A percentile compares a stretch with the other conserved stretches of the same genome.
These are phyloP conservation scores for Cynopterus brachyotis DNA, from an alignment of 2,113 vertebrate genomes.

Conservation along the genomic window DNA sequence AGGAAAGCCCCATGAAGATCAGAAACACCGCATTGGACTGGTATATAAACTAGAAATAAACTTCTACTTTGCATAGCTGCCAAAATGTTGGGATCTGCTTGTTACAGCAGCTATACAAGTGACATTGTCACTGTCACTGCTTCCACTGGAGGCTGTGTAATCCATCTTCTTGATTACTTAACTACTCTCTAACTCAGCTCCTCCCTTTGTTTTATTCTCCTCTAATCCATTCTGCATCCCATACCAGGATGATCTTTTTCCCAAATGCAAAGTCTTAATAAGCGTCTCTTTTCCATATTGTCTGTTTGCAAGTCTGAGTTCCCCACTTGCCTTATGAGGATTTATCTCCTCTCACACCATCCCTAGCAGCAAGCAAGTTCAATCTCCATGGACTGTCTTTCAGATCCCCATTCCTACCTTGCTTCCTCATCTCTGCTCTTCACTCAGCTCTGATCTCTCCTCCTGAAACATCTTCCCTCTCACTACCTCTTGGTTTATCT, in stretches of 20 bases:
- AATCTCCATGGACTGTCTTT: rapidly evolving
- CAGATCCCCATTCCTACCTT: not conserved
- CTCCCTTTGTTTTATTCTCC: not conserved
- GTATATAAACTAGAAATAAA: not conserved
- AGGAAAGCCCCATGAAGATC: not conserved
- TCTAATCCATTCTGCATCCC: not conserved
- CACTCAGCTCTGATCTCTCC: not conserved
- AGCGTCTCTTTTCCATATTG: not conserved
- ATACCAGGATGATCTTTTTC: not conserved
- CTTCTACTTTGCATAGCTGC: not conserved
- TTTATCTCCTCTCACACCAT: not conserved
- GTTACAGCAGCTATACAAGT: not conserved
- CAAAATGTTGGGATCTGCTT: not conserved
- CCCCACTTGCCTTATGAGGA: too few species aligned
- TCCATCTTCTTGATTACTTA: not conserved
- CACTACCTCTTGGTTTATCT: not conserved
- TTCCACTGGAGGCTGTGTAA: not conserved
- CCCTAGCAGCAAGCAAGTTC: not conserved
- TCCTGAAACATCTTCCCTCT: not conserved
- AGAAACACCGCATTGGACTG: too few species aligned
- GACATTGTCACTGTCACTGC: not conserved
- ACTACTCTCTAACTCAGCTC: not conserved
- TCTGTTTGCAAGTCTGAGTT: not conserved
- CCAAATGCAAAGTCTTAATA: not conserved
- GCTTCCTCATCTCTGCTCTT: not conserved